Evolutionary conservation across 2,113 vertebrate species (phyloP).

Genomic region (Callorhinus ursinus): DNA sequence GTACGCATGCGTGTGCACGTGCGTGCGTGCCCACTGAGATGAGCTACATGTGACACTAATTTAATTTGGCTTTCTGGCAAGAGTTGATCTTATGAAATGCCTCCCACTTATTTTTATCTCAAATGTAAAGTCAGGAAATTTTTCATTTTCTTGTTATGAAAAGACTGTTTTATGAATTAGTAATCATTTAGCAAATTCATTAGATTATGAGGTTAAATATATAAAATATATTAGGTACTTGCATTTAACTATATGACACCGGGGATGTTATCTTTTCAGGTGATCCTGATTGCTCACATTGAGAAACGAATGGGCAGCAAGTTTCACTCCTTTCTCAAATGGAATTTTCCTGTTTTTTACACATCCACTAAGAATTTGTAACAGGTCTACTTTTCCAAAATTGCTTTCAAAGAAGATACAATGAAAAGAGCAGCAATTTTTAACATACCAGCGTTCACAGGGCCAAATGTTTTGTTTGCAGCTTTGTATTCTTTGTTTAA

Average conservation of each 20-base stretch:
- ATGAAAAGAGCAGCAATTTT: constrained; percentile 73
- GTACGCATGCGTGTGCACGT: neutral
- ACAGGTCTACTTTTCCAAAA: constrained; percentile 67
- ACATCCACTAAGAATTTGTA: constrained; percentile 70
- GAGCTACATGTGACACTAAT: neutral
- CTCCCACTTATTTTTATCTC: constrained; percentile 67
- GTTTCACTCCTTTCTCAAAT: constrained; percentile 53
- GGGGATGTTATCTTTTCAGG: constrained; percentile 63
- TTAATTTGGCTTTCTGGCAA: neutral
- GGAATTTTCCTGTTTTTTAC: constrained; percentile 53
- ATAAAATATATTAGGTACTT: constrained; percentile 82
- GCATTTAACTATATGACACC: constrained; percentile 77
- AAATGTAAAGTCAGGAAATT: constrained; percentile 46
- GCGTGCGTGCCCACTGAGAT: neutral
- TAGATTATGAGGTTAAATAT: constrained; percentile 72
- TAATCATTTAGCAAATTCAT: constrained; percentile 85
- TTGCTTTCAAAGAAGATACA: constrained; percentile 69
- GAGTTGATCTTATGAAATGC: constrained; percentile 23
- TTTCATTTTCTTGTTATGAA: constrained; percentile 81
- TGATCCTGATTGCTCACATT: constrained; percentile 47
- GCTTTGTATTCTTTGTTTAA: constrained; percentile 54
- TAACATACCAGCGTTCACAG: constrained; percentile 65
- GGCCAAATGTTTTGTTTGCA: constrained; percentile 73
- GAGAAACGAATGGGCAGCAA: constrained; percentile 42
- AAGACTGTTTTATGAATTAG: constrained; percentile 82